Evolutionary conservation across 2,888 invertebrate species (phyloP), one percentile per base, ranked within the genome.

Genomic region (Apotomis turbidana): DNA sequence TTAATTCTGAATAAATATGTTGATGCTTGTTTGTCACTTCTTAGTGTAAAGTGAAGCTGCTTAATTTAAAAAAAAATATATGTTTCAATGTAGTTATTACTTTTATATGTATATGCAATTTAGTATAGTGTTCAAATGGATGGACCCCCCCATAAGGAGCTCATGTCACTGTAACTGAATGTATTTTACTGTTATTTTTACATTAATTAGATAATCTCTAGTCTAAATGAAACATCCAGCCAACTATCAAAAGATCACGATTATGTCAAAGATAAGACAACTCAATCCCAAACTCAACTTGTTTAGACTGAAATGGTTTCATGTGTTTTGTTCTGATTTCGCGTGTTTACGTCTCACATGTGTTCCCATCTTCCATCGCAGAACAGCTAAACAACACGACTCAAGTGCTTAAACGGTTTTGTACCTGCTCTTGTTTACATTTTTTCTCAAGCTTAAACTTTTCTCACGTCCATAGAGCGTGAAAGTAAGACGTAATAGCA

Each of bases 261-360:
- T 68, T 59, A 68, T 75, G 75, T 75, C 61, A 70, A 70, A 70
- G 49, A 57, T 70, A 27, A 62, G 62, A 62, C 49, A 41, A 12
- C 52, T 51, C 41, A 58, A n/a, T 41, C 61, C 51, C 44, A 41
- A 62, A 66, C 49, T 52, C 36, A 38, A 67, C 62, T 57, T 64
- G 70, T 71, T 70, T 67, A 57, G 51, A 77, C 77, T 44, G 49
- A 72, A 54, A 49, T 68, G 61, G 74, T 80, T 81, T 80, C 73
- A 80, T 75, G 76, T 76, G 77, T 77, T 78, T 76, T 77, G 82
- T 77, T 76, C 79, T 75, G 76, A 73, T 80, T 82, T 83, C 66
- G 85, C 83, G 79, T 78, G 87, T 89, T 88, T 87, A 88, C 77
- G 75, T 78, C 76, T 78, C 74, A 71, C 71, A 77, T 74, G 76